Conservation (phyloP, 37 sponge, comb jelly and placozoan genomes). For the Haliclona indistincta region DNA sequence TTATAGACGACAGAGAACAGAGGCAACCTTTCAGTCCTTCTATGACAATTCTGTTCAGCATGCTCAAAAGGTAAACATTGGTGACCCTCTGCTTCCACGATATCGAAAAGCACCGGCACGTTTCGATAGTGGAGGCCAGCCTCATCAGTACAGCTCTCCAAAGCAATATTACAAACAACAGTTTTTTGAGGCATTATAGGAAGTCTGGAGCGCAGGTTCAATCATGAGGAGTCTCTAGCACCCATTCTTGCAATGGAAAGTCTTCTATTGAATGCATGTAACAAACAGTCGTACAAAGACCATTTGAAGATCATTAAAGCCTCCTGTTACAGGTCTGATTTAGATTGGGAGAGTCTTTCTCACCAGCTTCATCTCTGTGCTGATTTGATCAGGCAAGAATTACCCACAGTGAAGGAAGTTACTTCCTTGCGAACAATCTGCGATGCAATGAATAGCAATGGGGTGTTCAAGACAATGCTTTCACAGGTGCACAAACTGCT, state of each 20-base stretch:
- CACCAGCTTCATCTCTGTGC: slow-evolving; percentile 42
- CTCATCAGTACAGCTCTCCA: slow-evolving; percentile 28
- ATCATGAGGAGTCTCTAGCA: slow-evolving; percentile 28
- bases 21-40: slow-evolving; percentile 21
- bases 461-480: slow-evolving; percentile 33
- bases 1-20: slow-evolving; percentile 34
- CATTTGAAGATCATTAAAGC: slow-evolving; percentile 12
- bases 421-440: slow-evolving; percentile 57
- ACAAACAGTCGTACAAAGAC: slow-evolving; percentile 24
- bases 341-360: slow-evolving; percentile 27
- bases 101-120: slow-evolving; percentile 48
- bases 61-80: slow-evolving; percentile 25
- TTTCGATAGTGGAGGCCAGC: slow-evolving; percentile 43
- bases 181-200: slow-evolving; percentile 35
- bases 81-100: slow-evolving; percentile 38
- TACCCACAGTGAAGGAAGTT: slow-evolving; percentile 40
- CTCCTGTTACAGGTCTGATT: slow-evolving; percentile 57
- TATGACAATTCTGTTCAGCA: slow-evolving; percentile 30
- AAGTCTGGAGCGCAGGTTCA: slow-evolving; percentile 46
- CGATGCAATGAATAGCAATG: slow-evolving; percentile 51
- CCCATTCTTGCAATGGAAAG: slow-evolving; percentile 40
- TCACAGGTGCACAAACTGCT: slow-evolving; percentile 40
- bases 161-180: slow-evolving; percentile 45
- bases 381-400: slow-evolving; percentile 43
- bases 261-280: slow-evolving; percentile 41